phyloP scores from a whole-genome alignment of 2,888 invertebrate species.

The Cerceris ruficornis region DNA sequence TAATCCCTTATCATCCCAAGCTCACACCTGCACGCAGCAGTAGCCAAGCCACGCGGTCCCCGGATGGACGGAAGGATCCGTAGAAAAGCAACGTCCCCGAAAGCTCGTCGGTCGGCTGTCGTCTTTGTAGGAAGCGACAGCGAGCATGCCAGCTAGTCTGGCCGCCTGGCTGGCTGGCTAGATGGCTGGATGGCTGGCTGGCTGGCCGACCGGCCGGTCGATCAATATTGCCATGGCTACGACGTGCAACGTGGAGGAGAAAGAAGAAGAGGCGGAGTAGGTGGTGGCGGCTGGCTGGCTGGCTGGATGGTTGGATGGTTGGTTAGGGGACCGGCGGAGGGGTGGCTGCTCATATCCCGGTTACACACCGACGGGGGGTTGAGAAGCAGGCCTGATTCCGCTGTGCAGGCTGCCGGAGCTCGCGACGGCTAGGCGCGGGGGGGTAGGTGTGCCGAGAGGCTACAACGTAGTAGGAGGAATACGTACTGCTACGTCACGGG shows the following conservation, averaged over 20 bases:
- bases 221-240: conserved; percentile 80
- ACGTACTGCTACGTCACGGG: conserved; percentile 70
- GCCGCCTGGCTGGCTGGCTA: conserved; percentile 44
- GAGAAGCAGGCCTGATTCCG: conserved; percentile 58
- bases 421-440: conserved; percentile 1
- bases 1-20: neutral
- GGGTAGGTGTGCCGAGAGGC: conserved; percentile 46
- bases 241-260: conserved; percentile 72
- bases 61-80: conserved; percentile 45
- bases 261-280: conserved; percentile 60
- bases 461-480: conserved; percentile 68
- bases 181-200: neutral
- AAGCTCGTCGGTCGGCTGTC: conserved; percentile 62
- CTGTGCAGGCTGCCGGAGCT: conserved; percentile 9
- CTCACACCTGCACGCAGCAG: no score
- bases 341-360: conserved; percentile 68
- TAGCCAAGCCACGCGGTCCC: neutral
- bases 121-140: conserved; percentile 44
- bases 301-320: conserved; percentile 28
- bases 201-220: conserved; percentile 52
- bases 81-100: conserved; percentile 51
- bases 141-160: conserved; percentile 55
- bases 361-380: conserved; percentile 63
- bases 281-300: conserved; percentile 62
- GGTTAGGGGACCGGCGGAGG: conserved; percentile 47